Conservation (phyloP, 2,888 invertebrate species). For the Cinara cedri region DNA sequence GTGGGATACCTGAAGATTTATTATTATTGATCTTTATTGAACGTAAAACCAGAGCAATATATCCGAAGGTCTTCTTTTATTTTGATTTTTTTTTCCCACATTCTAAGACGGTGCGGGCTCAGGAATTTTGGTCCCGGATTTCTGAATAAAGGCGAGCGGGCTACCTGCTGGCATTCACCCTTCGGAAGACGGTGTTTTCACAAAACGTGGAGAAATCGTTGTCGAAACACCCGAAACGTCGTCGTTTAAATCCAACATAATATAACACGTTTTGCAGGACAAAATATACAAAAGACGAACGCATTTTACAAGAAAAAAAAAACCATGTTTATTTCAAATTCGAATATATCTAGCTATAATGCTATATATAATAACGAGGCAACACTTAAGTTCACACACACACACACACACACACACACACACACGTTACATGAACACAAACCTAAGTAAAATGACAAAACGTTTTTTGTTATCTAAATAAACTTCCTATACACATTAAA, state of each 20-base stretch:
- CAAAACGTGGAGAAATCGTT: slow-evolving; percentile 42
- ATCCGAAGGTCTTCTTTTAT: slow-evolving; percentile 33
- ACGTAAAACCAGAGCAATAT: slow-evolving; percentile 48
- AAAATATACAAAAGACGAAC: slow-evolving; percentile 19
- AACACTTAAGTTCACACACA: slow-evolving; percentile 16
- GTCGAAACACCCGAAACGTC: not conserved
- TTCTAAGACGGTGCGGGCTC: slow-evolving; percentile 9
- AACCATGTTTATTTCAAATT: slow-evolving; percentile 22
- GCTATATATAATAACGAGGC: not conserved
- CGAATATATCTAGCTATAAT: not conserved
- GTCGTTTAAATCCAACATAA: not conserved
- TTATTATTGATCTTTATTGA: slow-evolving; percentile 18
- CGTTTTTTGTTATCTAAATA: slow-evolving; percentile 8
- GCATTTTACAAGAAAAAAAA: not conserved
- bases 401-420: slow-evolving; percentile 8
- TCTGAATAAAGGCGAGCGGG: slow-evolving; percentile 25
- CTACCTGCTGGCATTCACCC: slow-evolving; percentile 48
- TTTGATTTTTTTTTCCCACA: slow-evolving; percentile 6
- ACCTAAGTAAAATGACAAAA: slow-evolving; percentile 20
- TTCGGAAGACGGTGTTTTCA: slow-evolving; percentile 18
- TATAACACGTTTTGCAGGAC: not conserved
- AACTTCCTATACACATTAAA: not conserved
- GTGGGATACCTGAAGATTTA: slow-evolving; percentile 28
- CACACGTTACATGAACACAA: not conserved
- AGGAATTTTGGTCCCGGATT: slow-evolving; percentile 51